Conservation (phyloP, 2,888 invertebrate genomes). For the Loripinus fragilis region DNA sequence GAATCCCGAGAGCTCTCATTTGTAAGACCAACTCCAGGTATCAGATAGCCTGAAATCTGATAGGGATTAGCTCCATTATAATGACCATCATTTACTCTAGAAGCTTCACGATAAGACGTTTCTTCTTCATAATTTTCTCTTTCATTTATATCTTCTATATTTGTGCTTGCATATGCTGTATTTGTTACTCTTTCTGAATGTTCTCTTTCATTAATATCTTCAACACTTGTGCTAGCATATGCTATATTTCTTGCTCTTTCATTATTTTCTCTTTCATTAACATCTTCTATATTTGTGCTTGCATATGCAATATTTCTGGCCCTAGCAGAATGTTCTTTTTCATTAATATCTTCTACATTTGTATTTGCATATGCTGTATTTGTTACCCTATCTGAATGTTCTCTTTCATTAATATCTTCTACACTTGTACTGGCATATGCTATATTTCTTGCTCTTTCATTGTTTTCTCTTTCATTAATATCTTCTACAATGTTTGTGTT, state of each 20-base stretch:
- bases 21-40: not conserved
- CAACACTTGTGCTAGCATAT: not conserved
- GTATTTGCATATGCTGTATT: too few species aligned
- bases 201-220: not conserved
- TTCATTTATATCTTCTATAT: not conserved
- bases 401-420: not conserved
- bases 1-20: not conserved
- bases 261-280: not conserved
- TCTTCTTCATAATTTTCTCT: constrained; percentile 5
- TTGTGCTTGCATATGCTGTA: too few species aligned
- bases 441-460: not conserved
- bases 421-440: not conserved
- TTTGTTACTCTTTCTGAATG: not conserved
- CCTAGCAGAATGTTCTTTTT: not conserved
- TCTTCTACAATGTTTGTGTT: not conserved
- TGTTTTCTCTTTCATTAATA: not conserved
- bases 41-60: not conserved
- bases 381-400: not conserved
- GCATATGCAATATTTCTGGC: not conserved
- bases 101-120: not conserved
- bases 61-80: not conserved
- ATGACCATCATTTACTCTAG: not conserved
- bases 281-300: not conserved
- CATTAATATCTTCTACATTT: not conserved
- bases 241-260: not conserved